A percentile compares a stretch with the other conserved stretches of the same genome.
Conservation (phyloP, 2,113 vertebrate species). For the Pelusios castaneus region DNA sequence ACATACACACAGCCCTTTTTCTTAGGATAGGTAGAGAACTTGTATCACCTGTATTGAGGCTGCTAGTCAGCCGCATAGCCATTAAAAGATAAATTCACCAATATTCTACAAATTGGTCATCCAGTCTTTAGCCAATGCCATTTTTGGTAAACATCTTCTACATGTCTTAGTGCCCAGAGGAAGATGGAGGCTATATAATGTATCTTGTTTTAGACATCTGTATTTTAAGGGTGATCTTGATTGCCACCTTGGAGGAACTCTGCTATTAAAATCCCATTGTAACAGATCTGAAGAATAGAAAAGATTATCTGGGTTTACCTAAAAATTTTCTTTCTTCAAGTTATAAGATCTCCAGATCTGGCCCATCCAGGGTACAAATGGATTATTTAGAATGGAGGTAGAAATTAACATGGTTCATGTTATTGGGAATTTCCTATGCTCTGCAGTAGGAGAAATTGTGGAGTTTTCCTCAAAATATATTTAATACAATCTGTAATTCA, state of each 20-base stretch:
- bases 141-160: not conserved
- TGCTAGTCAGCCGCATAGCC: not conserved
- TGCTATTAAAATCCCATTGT: not conserved
- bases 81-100: not conserved
- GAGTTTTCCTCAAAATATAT: not conserved
- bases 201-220: constrained; percentile 1
- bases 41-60: not conserved
- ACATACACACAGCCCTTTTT: not conserved
- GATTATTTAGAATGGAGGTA: rapidly evolving
- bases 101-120: not conserved
- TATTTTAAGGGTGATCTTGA: not conserved
- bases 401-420: not conserved
- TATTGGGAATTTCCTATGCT: not conserved
- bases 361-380: not conserved
- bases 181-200: not conserved
- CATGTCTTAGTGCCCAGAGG: not conserved
- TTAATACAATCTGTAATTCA: not conserved
- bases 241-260: not conserved
- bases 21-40: not conserved
- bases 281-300: not conserved
- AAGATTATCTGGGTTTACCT: not conserved
- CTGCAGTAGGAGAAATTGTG: not conserved
- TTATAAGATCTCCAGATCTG: not conserved
- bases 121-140: not conserved
- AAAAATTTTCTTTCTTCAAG: not conserved